Evolutionary conservation across 2,797 vertebrate genomes (phyloP).

Genomic region (Amniataba percoides): DNA sequence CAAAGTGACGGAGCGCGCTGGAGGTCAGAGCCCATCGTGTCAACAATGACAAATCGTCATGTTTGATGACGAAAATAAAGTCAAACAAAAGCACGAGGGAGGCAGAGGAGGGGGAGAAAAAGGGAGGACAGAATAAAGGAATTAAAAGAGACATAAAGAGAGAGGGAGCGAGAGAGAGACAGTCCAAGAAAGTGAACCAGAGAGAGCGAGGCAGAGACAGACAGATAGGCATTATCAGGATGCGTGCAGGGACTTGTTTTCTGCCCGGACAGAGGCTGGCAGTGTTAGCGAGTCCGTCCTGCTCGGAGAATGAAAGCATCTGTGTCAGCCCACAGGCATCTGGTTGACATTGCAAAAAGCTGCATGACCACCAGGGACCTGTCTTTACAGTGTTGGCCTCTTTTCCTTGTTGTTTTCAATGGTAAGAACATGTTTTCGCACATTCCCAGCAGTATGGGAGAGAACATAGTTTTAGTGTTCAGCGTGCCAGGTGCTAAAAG

Average conservation of each 20-base stretch:
- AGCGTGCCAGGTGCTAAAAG: constrained; percentile 56
- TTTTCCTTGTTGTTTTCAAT: constrained; percentile 62
- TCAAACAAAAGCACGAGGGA: constrained; percentile 46
- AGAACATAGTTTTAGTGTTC: constrained; percentile 43
- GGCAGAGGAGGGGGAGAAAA: constrained; percentile 1
- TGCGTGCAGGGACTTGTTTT: constrained; percentile 58
- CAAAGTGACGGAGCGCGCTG: constrained; percentile 46
- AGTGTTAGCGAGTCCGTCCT: constrained; percentile 51
- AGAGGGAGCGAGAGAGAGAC: constrained; percentile 11
- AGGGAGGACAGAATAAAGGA: constrained; percentile 1
- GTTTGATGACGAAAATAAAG: constrained; percentile 67
- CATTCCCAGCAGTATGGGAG: constrained; percentile 52
- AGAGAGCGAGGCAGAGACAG: constrained; percentile 31
- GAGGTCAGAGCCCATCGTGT: constrained; percentile 61
- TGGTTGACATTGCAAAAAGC: constrained; percentile 74
- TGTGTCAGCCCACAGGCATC: constrained; percentile 70
- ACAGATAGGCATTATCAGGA: constrained; percentile 42
- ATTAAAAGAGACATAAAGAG: constrained; percentile 24
- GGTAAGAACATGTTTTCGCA: constrained; percentile 58
- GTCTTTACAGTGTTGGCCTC: constrained; percentile 61
- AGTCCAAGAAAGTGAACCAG: constrained; percentile 2
- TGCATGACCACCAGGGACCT: constrained; percentile 66
- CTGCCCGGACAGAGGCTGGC: constrained; percentile 56
- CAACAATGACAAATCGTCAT: constrained; percentile 59
- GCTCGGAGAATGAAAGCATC: constrained; percentile 66